Evolutionary conservation across 2,888 invertebrate species (phyloP), one percentile per base, ranked within the genome.

Genomic region (Morpho helenor): DNA sequence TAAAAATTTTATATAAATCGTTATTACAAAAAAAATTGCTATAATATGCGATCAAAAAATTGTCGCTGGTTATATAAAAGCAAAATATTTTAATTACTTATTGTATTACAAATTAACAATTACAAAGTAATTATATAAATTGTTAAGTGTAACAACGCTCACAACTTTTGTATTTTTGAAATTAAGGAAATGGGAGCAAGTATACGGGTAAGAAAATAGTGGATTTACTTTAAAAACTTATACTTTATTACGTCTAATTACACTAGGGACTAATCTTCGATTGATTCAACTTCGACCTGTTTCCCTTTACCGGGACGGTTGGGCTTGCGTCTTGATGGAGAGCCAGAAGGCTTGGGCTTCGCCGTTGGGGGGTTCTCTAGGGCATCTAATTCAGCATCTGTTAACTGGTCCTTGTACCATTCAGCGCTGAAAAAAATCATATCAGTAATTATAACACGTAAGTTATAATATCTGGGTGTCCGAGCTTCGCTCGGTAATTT

Each of bases 401-500:
- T 96, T 71, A 97, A 84, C 66, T 95, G 94, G 47, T 93, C 97
- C 78, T 96, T 96, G 89, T 97, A 97, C 96, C 97, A 97, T 74
- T 97, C 97, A 68, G 94, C 94, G 82, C 97, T 97, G 83, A 51
- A 53, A 51, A 56, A n/a, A 31, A 49, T 10, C 46, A 10, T 40
- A 31, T 31, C 31, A 31, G 31, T 31, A 31, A 31, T 31, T 31
- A 31, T 31, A 31, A 1, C 5, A 31, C 31, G 31, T 31, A 16
- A 16, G 16, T 16, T 16, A 16, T n/a, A n/a, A n/a, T n/a, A n/a
- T n/a, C n/a, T n/a, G n/a, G n/a, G n/a, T n/a, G n/a, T n/a, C n/a
- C n/a, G n/a, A n/a, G n/a, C n/a, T n/a, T n/a, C n/a, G n/a, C n/a
- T n/a, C n/a, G n/a, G n/a, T n/a, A n/a, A n/a, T n/a, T n/a, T n/a